Conservation (phyloP, 2,113 vertebrate species). For the Nibea coibor region DNA sequence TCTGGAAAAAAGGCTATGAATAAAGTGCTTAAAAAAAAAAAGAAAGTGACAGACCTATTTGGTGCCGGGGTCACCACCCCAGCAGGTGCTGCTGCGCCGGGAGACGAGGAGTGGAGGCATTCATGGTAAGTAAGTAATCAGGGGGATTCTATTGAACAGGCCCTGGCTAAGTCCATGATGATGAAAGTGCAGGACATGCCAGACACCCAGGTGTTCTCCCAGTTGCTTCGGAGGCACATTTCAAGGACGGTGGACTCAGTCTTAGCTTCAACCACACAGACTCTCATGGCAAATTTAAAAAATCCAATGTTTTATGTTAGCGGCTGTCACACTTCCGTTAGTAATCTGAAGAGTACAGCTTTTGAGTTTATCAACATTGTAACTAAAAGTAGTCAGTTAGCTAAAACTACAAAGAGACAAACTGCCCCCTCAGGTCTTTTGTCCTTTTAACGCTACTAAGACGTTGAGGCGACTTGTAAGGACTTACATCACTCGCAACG, state of each 20-base stretch:
- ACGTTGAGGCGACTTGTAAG: not conserved
- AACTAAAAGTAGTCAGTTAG: too few species aligned
- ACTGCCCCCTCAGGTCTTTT: not conserved
- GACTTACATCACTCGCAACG: not conserved
- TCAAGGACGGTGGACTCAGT: conserved; percentile 11
- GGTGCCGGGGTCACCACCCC: too few species aligned
- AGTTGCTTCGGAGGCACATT: conserved; percentile 1
- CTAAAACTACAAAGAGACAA: too few species aligned
- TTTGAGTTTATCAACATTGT: not conserved
- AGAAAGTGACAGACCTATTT: too few species aligned
- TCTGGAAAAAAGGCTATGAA: too few species aligned
- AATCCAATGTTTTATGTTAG: conserved; percentile 14
- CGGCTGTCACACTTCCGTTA: not conserved
- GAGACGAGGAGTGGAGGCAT: too few species aligned
- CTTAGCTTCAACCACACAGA: not conserved
- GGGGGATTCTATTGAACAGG: conserved; percentile 2
- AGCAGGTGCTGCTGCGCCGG: too few species aligned
- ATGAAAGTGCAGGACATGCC: not conserved
- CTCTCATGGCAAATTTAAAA: not conserved
- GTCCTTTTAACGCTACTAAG: not conserved
- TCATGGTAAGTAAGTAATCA: too few species aligned
- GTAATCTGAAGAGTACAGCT: not conserved
- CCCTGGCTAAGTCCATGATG: not conserved
- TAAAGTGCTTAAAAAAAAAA: too few species aligned
- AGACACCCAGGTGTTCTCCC: not conserved